Conservation (phyloP, 2,888 invertebrate species). For the Endomychus coccineus region DNA sequence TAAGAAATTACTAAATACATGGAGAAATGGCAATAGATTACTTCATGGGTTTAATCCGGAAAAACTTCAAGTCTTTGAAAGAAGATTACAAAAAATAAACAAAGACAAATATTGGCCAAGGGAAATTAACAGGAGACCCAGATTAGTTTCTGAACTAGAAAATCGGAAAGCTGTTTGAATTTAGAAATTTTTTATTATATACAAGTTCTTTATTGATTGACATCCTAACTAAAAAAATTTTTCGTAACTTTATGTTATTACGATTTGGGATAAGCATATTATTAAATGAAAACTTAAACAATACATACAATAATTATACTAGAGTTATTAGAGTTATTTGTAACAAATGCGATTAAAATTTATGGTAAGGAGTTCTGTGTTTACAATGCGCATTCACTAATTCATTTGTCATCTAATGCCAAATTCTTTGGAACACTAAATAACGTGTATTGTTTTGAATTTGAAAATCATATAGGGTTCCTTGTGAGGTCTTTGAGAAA, state of each 20-base stretch:
- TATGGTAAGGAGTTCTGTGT: slow-evolving; percentile 2
- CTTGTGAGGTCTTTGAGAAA: background rate
- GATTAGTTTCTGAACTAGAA: no score
- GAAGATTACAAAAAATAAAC: no score
- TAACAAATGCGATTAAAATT: slow-evolving; percentile 1
- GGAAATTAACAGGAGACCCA: no score
- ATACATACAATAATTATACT: slow-evolving; percentile 1
- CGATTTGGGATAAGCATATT: background rate
- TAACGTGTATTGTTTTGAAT: background rate
- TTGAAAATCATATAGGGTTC: slow-evolving; percentile 1
- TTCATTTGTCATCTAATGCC: slow-evolving; percentile 4
- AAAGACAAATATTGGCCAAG: no score
- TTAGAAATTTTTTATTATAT: background rate
- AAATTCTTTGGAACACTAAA: background rate
- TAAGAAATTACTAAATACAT: slow-evolving; percentile 1
- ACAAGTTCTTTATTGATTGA: background rate
- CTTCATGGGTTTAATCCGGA: no score
- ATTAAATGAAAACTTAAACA: background rate
- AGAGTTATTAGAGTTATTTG: background rate
- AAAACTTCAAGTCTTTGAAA: no score
- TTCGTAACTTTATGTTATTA: slow-evolving; percentile 4
- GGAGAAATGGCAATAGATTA: background rate
- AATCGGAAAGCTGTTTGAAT: slow-evolving; percentile 3
- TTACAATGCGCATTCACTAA: slow-evolving; percentile 1
- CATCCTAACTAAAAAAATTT: background rate